These are phyloP conservation scores for Eristalis pertinax DNA, from an alignment of 2,888 invertebrate genomes.

Conservation along the genomic window DNA sequence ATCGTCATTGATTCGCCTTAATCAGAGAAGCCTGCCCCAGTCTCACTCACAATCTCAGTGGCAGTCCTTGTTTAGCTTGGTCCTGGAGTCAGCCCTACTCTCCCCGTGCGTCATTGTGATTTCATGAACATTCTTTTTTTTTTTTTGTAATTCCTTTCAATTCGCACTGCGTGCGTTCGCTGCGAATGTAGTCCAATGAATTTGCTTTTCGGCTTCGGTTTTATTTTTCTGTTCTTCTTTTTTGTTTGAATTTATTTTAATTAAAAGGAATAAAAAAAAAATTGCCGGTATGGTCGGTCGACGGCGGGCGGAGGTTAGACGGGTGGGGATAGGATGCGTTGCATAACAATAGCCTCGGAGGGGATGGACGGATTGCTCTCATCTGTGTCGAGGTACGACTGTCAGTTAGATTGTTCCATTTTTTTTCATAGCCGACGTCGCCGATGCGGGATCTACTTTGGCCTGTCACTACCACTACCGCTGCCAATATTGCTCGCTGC, in stretches of 20 bases:
- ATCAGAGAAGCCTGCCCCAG: constrained; percentile 33
- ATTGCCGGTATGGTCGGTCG: constrained; percentile 5
- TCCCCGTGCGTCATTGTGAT: constrained; percentile 35
- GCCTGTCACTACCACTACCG: background rate
- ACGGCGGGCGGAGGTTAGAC: constrained; percentile 28
- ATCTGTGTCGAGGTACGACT: constrained; percentile 40
- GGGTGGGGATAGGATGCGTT: constrained; percentile 52
- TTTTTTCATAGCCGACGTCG: constrained; percentile 44
- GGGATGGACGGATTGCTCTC: constrained; percentile 37
- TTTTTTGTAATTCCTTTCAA: constrained; percentile 21
- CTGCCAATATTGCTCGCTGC: background rate
- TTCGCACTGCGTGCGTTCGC: constrained; percentile 55
- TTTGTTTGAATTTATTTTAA: constrained; percentile 67
- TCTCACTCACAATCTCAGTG: background rate
- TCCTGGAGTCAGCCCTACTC: constrained; percentile 10
- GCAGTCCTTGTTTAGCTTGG: constrained; percentile 7
- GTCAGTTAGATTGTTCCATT: constrained; percentile 64
- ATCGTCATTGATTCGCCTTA: constrained; percentile 55
- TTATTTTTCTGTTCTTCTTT: constrained; percentile 20
- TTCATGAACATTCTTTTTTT: constrained; percentile 34
- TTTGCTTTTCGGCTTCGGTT: constrained; percentile 65
- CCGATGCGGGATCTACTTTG: background rate
- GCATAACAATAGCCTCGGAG: constrained; percentile 44
- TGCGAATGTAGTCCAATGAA: constrained; percentile 65
- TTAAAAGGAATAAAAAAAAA: constrained; percentile 53